Base-by-base conservation (phyloP, 2,797 vertebrate genomes). In the Falco columbarius region DNA sequence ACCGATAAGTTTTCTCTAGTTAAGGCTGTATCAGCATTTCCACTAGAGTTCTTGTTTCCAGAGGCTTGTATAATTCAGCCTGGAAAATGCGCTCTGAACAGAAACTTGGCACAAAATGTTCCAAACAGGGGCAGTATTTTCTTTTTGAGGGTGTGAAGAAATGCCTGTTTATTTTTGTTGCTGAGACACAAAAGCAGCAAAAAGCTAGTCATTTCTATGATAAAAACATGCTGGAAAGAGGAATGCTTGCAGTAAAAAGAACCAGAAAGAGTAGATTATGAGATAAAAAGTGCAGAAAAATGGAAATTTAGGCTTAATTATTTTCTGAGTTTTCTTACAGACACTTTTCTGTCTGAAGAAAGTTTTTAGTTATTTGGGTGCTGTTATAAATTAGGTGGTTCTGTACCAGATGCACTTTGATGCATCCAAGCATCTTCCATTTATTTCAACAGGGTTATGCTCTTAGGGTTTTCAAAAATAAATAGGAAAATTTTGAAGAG, bases 381-480 rank as follows among this genome's bases (percentile, higher is more conserved):
- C 62, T 74, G 7, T 54, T 83, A 89, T 58, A 90, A 91, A 85
- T 93, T 82, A 94, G 61, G 91, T 76, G 73, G 34, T 40, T 84
- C 55, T 96, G 29, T 72, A 91, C 52, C 59, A 92, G 63, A 83
- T 89, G 76, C 17, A 51, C 93, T 94, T 93, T 52, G 68, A 89
- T 82, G 81, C 49, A 87, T 34, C 20, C 47, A 89, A 76, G 34
- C 46, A 59, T 80, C 81, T 83, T 87, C 68, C 62, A 83, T 77
- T 96, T 95, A 94, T 91, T 97, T 86, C 81, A 92, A 85, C 42
- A 61, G 72, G 40, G 81, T 81, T 91, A 40, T 44, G 74, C n/a
- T 70, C 44, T 81, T 62, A 70, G 79, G 85, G 46, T 79, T 95
- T 92, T 90, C 30, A 81, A 55, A 94, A 87, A 67, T 89, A 88